Evolutionary conservation across 2,113 vertebrate species (phyloP), one percentile per base, ranked within the genome.

Genomic region (Acinonyx jubatus): DNA sequence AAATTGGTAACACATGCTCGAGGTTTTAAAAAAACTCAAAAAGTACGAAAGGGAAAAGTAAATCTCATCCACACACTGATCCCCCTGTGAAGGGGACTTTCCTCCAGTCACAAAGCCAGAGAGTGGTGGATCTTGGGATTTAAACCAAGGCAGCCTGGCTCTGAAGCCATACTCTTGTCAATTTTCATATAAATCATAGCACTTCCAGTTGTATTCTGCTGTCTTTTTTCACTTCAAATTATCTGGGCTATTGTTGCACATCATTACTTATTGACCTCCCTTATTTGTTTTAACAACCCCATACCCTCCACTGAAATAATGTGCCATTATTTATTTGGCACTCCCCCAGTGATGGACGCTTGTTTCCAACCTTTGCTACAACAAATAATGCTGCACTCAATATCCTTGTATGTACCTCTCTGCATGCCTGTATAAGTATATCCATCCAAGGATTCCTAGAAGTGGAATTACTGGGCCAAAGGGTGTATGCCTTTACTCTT

Each of bases 11-110:
- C 23, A 55, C 1, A 18, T 31, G 13, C 41, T 25, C 29, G 6
- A 38, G 31, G 82, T 71, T 94, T 96, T 36, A 19, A 81, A 91
- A 79, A 45, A 45, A 78, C 25, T 73, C 41, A 79, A 27, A 52
- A 74, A 41, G 15, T 27, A 55, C 33, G 65, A 61, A 65, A 84
- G 27, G 45, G 84, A 55, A 79, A 80, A 80, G 31, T 8, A 29
- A 41, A 7, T 74, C n/a, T 66, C 52, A 5, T 89, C 52, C 38
- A 31, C 66, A 63, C 18, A 45, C 71, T 71, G 21, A 55, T 71
- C 52, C 5, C 3, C 2, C n/a, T 15, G 11, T 36, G 9, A 78
- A 33, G 52, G 33, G 50, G 41, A 21, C 76, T 57, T 36, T 68
- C 11, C 25, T 8, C 45, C 2, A 11, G 18, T 48, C 36, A 65